phyloP scores from a whole-genome alignment of 2,888 invertebrate species.

The Sarcophaga carnaria region DNA sequence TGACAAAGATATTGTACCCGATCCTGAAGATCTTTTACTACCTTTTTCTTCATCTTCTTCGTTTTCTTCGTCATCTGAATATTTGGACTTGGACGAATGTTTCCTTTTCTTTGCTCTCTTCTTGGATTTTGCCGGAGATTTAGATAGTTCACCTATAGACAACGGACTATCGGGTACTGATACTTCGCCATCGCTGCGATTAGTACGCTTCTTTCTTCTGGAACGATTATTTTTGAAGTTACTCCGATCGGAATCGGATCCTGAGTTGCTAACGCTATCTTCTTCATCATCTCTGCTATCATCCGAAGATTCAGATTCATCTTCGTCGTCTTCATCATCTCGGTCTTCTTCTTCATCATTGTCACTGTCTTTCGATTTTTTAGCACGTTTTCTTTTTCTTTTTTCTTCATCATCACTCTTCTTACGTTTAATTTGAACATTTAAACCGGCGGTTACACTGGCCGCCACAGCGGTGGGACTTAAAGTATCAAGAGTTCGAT shows the following conservation, averaged over 20 bases:
- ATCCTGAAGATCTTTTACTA: constrained; percentile 62
- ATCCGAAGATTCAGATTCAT: constrained; percentile 78
- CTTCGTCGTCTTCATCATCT: constrained; percentile 73
- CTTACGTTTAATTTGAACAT: constrained; percentile 75
- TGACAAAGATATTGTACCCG: constrained; percentile 73
- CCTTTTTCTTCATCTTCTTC: constrained; percentile 57
- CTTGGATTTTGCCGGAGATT: constrained; percentile 77
- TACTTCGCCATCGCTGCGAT: constrained; percentile 60
- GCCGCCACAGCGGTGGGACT: constrained; percentile 79
- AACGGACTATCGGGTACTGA: constrained; percentile 82
- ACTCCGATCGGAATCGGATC: constrained; percentile 72
- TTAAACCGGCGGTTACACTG: constrained; percentile 78
- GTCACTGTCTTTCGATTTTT: constrained; percentile 66
- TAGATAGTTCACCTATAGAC: constrained; percentile 83
- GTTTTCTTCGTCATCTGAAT: constrained; percentile 64
- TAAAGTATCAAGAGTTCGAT: constrained; percentile 74
- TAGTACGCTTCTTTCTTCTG: constrained; percentile 60
- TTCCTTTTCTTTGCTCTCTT: constrained; percentile 67
- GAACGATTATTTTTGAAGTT: constrained; percentile 69
- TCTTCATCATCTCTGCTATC: constrained; percentile 67
- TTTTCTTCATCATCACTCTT: constrained; percentile 72
- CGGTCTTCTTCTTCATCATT: constrained; percentile 74
- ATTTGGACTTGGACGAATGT: constrained; percentile 41
- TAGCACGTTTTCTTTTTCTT: constrained; percentile 72
- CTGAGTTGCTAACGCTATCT: constrained; percentile 70